Evolutionary conservation across 2,888 invertebrate species (phyloP).

Genomic region (Synergus laeviventris): DNA sequence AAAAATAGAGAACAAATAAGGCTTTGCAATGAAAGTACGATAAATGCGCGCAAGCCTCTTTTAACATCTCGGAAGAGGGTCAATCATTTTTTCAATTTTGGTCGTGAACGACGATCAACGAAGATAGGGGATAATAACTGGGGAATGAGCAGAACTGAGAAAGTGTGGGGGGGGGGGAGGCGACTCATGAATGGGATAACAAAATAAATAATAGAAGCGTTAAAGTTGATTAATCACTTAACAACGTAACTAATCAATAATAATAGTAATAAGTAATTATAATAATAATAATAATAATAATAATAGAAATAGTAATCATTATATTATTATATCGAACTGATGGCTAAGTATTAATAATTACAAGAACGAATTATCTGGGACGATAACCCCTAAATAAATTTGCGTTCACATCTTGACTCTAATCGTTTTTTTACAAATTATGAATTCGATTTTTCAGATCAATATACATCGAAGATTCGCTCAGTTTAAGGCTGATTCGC

Average conservation of each 20-base stretch:
- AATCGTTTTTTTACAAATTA: neutral
- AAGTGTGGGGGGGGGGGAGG: too few species aligned
- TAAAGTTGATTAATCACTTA: slow-evolving; percentile 75
- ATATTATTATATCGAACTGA: slow-evolving; percentile 62
- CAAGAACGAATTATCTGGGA: slow-evolving; percentile 67
- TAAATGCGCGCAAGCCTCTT: slow-evolving; percentile 47
- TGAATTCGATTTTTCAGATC: neutral
- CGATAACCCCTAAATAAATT: slow-evolving; percentile 52
- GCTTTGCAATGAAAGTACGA: slow-evolving; percentile 14
- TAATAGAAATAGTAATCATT: slow-evolving; percentile 58
- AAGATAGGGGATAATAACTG: slow-evolving; percentile 44
- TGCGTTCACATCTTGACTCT: slow-evolving; percentile 6
- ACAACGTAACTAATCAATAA: slow-evolving; percentile 73
- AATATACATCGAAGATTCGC: slow-evolving; percentile 55
- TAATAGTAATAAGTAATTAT: slow-evolving; percentile 68
- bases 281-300: slow-evolving; percentile 64
- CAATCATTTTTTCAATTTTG: slow-evolving; percentile 42
- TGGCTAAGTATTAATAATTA: slow-evolving; percentile 70
- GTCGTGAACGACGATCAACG: slow-evolving; percentile 40
- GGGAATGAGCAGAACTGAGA: slow-evolving; percentile 41
- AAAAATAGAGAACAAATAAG: slow-evolving; percentile 1
- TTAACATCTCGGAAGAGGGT: slow-evolving; percentile 53
- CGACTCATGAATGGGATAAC: slow-evolving; percentile 68
- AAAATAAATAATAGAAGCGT: slow-evolving; percentile 76
- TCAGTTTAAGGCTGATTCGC: slow-evolving; percentile 58